Evolutionary conservation across 1,140 invertebrate species (phyloP).

Genomic region (Ceratina calcarata): DNA sequence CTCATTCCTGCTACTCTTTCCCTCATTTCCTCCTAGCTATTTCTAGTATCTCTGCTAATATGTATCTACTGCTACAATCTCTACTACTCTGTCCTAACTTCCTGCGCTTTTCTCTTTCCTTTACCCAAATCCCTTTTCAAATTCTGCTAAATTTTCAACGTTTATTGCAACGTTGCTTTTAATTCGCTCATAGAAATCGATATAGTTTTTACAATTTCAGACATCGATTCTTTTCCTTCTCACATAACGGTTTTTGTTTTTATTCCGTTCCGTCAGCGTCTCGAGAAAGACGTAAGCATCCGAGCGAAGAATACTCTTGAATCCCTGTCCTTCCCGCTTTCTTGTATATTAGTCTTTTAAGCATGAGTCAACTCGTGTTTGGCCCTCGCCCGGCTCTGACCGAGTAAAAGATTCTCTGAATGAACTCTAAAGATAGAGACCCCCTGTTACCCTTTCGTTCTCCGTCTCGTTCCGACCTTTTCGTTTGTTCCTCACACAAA

Average conservation of each 20-base stretch:
- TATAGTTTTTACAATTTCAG: background rate
- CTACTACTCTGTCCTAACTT: background rate
- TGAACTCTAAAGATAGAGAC: slow-evolving; percentile 76
- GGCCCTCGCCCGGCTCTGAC: slow-evolving; percentile 55
- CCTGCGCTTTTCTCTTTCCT: background rate
- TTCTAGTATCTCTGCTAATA: no score
- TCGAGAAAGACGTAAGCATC: background rate
- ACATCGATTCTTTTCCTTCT: background rate
- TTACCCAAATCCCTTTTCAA: background rate
- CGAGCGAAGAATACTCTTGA: background rate
- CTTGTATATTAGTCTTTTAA: background rate
- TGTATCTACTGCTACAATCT: no score
- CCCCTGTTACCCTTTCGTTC: slow-evolving; percentile 53
- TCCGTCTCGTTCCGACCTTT: slow-evolving; percentile 59
- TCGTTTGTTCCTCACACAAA: slow-evolving; percentile 17
- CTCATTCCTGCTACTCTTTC: slow-evolving; percentile 27
- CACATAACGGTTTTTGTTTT: background rate
- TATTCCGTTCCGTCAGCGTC: background rate
- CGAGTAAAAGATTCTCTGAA: slow-evolving; percentile 72
- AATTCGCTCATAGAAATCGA: background rate
- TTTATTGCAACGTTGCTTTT: no score
- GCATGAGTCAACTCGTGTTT: slow-evolving; percentile 69
- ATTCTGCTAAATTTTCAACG: no score
- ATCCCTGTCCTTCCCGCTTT: background rate
- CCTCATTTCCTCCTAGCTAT: background rate